Conservation (phyloP, 2,797 vertebrate species). For the Mycteria americana region DNA sequence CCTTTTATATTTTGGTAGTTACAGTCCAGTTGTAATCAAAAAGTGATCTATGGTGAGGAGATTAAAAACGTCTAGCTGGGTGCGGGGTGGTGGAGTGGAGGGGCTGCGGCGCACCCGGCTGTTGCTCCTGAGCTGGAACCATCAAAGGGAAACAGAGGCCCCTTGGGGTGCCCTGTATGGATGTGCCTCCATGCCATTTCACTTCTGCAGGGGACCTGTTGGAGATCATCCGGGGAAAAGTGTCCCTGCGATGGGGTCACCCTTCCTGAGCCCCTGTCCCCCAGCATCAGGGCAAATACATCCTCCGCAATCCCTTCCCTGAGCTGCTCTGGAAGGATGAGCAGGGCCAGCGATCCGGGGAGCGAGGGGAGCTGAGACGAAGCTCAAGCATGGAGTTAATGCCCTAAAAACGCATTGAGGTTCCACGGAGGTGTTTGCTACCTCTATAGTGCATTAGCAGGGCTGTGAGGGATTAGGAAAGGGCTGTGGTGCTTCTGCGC, state of each 20-base stretch:
- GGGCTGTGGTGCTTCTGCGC: fast-evolving
- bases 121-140: not conserved
- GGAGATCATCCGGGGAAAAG: not conserved
- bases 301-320: not conserved
- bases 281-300: not conserved
- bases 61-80: not conserved
- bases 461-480: not conserved
- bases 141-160: not conserved
- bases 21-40: not conserved
- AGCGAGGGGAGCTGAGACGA: fast-evolving
- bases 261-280: not conserved
- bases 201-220: not conserved
- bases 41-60: not conserved
- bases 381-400: not conserved
- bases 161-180: fast-evolving
- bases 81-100: not conserved
- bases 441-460: not conserved
- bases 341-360: not conserved
- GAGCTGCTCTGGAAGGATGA: not conserved
- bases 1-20: not conserved
- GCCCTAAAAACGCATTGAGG: not conserved
- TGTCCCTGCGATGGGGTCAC: not conserved
- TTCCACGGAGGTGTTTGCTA: not conserved
- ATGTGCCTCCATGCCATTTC: not conserved
- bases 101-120: fast-evolving